Evolutionary conservation across 2,113 vertebrate species (phyloP), one percentile per base, ranked within the genome.

Genomic region (Seriola dumerili): DNA sequence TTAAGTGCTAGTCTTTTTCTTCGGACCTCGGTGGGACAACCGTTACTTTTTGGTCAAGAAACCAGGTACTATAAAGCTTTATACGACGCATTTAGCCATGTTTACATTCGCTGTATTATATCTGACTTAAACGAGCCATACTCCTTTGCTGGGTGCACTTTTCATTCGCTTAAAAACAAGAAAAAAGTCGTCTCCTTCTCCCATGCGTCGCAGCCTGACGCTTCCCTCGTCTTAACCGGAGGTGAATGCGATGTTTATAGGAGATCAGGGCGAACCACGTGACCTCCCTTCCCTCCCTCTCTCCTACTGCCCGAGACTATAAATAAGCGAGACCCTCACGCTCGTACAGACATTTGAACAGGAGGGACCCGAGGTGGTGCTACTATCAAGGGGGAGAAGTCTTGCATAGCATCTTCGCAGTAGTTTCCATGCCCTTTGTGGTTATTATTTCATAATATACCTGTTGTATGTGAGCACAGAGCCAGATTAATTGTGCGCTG

Each of bases 241-340:
- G 73, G 77, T 38, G 82, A 71, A 69, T 5, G 81, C 52, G 73
- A 21, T 90, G 86, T 93, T 93, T 94, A 95, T 92, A 76, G 84
- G 63, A 67, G 57, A 68, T 0, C 78, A 90, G 42, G 77, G 72
- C 38, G 57, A 57, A 73, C 65, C 92, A 94, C 89, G 92, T 94
- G 91, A 92, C 74, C 10, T 23, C 29, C 57, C 62, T 2, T 0
- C 25, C 1, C 25, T 83, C 16, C 64, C 69, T 58, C 65, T 44
- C 4, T 25, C 17, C 70, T 62, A 44, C 46, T 57, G 42, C 21
- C 58, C 40, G n/a, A 70, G 11, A 17, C 4, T 3, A 75, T 80
- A 87, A 81, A 79, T 52, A 74, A 13, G 40, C 3, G 52, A 32
- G 73, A 68, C 65, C 36, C 17, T 50, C 12, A 19, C 69, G 40